These are phyloP conservation scores for Prunella fulvescens DNA, from an alignment of 2,113 vertebrate genomes.

Conservation along the genomic window DNA sequence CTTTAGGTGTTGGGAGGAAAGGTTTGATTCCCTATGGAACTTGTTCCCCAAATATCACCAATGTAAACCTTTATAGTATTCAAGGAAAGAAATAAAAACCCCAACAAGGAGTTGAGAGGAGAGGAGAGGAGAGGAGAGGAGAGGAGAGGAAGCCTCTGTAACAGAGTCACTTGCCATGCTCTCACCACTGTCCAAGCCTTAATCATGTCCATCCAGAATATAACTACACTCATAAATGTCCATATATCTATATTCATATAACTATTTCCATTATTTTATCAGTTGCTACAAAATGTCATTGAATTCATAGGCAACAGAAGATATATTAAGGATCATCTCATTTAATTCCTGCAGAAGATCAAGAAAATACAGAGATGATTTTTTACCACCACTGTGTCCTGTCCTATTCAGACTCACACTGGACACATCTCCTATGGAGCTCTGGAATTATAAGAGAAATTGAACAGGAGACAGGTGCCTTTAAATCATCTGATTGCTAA, in stretches of 20 bases:
- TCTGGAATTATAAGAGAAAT: not conserved
- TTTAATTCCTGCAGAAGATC: not conserved
- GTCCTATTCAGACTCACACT: not conserved
- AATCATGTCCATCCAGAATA: not conserved
- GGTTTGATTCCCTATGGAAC: not conserved
- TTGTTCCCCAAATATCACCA: not conserved
- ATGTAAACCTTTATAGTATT: not conserved
- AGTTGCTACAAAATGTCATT: not conserved
- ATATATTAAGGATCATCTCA: not conserved
- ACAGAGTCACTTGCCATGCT: not conserved
- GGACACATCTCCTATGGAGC: not conserved
- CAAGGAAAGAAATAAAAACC: no score
- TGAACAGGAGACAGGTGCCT: not conserved
- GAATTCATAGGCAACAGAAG: not conserved
- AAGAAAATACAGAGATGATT: not conserved
- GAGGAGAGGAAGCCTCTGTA: not conserved
- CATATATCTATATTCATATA: not conserved
- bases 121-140: no score
- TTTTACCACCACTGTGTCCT: rapidly evolving
- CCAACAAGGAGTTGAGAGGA: no score
- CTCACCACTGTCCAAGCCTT: not conserved
- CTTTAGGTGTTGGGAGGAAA: not conserved
- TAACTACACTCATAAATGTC: not conserved
- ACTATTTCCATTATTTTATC: not conserved
- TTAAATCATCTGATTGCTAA: not conserved